Percentiles rank a stretch among this genome's conserved stretches.
These are phyloP conservation scores for Chlorocebus sabaeus DNA, from an alignment of 2,113 vertebrate genomes.

Conservation along the genomic window DNA sequence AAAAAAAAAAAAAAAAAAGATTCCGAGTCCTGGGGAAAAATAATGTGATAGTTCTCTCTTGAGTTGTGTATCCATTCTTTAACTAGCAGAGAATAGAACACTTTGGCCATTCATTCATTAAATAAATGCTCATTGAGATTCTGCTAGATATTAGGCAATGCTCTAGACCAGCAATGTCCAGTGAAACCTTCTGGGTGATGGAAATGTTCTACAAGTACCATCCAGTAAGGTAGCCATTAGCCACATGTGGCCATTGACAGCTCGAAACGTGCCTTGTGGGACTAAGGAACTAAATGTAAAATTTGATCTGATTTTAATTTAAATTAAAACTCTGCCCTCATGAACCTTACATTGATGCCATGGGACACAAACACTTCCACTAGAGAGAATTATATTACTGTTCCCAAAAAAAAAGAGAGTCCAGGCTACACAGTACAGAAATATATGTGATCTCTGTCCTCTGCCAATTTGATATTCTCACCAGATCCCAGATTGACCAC, in stretches of 20 bases:
- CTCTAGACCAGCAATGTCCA: background rate
- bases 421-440: background rate
- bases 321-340: background rate
- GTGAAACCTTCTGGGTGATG: no score
- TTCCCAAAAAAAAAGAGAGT: background rate
- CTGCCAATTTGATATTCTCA: background rate
- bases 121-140: background rate
- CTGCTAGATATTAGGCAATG: accelerated
- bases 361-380: background rate
- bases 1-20: background rate
- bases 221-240: background rate
- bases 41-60: background rate
- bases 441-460: background rate
- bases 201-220: accelerated
- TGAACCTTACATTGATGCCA: background rate
- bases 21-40: background rate
- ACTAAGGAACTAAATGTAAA: background rate
- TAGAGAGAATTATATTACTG: background rate
- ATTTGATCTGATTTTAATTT: background rate
- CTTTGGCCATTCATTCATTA: background rate
- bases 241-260: background rate
- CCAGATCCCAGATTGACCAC: no score
- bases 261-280: background rate
- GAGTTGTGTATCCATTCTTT: background rate
- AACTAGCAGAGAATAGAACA: background rate